Evolutionary conservation across 2,797 vertebrate genomes (phyloP), one percentile per base, ranked within the genome.

Genomic region (Neostethus bicornis): DNA sequence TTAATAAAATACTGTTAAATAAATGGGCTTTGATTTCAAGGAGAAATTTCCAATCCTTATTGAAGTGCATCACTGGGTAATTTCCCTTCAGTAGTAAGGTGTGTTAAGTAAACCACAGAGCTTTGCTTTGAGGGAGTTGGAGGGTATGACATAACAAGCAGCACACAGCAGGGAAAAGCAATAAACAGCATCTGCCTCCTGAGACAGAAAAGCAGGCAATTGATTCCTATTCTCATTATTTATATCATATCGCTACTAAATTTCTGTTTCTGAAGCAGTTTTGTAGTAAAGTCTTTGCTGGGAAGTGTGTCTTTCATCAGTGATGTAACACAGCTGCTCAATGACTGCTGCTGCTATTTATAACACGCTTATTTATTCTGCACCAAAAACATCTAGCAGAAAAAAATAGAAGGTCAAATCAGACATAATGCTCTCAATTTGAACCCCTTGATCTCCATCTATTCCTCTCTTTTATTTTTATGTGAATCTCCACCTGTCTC

Each of bases 91-190:
- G 34, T 59, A 1, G 1, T 17, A 17, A 53, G 46, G 52, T 70
- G 61, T 17, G 63, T 75, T 85, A 71, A 80, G 49, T 74, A 62
- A 72, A 82, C 45, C 64, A 35, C 64, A 69, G 49, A 71, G 73
- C 52, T 51, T 45, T 51, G 61, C 70, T 77, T 48, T 62, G 42
- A 78, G 71, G 49, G 68, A 74, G 74, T 80, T 61, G 60, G 74
- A 79, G 76, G 66, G 49, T 56, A 88, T 89, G 86, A 89, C 87
- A 89, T 90, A 90, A 89, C 83, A 72, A 65, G 56, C 63, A 73
- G 64, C 58, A 67, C 85, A 57, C 80, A 84, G 82, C 81, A 68
- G 83, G 83, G 80, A 79, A 71, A 80, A 57, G 76, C 77, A 67
- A 83, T 80, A 83, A 87, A 83, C 77, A 83, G 75, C 78, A 77